Evolutionary conservation across 2,113 vertebrate species (phyloP).

Genomic region (Glareola pratincola): DNA sequence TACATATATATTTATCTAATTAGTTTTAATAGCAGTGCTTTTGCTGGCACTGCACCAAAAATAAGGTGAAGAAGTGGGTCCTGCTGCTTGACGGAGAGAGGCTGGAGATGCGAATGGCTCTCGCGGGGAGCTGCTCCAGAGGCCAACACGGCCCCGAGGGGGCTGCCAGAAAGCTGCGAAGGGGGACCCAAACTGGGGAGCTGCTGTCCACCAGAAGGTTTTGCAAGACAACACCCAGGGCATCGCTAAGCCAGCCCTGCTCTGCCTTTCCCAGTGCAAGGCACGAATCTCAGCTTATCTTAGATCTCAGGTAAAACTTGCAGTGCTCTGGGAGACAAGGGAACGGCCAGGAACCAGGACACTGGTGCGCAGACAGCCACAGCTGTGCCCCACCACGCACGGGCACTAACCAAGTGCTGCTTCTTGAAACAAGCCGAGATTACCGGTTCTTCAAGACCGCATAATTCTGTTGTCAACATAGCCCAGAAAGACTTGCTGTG

Average conservation of each 20-base stretch:
- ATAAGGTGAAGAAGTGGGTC: neutral
- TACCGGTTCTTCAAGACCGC: neutral
- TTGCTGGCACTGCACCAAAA: neutral
- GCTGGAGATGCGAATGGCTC: neutral
- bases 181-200: neutral
- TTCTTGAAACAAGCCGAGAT: neutral
- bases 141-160: rapidly evolving
- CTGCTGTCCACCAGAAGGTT: neutral
- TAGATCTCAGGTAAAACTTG: neutral
- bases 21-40: neutral
- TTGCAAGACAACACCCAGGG: neutral
- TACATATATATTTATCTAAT: constrained; percentile 59
- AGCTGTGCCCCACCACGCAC: rapidly evolving
- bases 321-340: rapidly evolving
- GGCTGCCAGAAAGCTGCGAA: neutral
- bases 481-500: neutral
- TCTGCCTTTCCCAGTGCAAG: neutral
- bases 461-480: neutral
- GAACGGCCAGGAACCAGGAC: neutral
- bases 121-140: neutral
- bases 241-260: neutral
- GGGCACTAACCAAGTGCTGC: neutral
- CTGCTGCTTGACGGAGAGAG: neutral
- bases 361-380: rapidly evolving
- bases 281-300: neutral